A percentile compares a stretch with the other conserved stretches of the same genome.
phyloP scores from a whole-genome alignment of 2,797 vertebrate species.

The Tenualosa ilisha region DNA sequence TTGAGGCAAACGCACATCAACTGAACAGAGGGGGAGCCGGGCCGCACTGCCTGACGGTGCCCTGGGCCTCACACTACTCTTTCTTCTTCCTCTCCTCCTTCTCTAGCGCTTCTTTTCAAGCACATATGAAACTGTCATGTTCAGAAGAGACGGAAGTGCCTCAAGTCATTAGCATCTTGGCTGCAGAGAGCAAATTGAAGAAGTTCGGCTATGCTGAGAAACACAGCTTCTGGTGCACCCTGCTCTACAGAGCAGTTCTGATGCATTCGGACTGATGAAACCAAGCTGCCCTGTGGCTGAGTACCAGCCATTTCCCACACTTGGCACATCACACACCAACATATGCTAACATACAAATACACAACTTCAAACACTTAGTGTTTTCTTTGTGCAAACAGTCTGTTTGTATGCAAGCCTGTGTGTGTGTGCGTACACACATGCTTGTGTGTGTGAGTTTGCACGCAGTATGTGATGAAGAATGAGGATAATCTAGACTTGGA shows the following conservation, averaged over 20 bases:
- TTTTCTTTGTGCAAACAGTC: not conserved
- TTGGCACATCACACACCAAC: not conserved
- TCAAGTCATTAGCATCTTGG: not conserved
- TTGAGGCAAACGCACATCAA: conserved; percentile 58
- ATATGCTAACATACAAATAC: too few relatives aligned
- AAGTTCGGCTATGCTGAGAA: not conserved
- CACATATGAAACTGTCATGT: not conserved
- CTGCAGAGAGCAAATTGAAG: not conserved
- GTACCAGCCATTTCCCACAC: too few relatives aligned
- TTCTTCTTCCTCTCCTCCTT: not conserved
- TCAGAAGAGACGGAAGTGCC: not conserved
- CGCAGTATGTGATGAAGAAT: too few relatives aligned
- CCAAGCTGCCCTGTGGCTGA: too few relatives aligned
- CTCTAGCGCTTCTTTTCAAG: not conserved
- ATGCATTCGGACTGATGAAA: not conserved
- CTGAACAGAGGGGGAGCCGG: conserved; percentile 46
- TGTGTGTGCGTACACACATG: not conserved
- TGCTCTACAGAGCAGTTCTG: not conserved
- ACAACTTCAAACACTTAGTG: not conserved
- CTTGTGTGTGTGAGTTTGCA: not conserved
- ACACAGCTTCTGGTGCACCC: not conserved
- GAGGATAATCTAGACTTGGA: not conserved
- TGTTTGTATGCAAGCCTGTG: not conserved
- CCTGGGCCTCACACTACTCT: conserved; percentile 6
- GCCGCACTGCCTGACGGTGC: conserved; percentile 24